Evolutionary conservation across 1,140 invertebrate genomes (phyloP).

Genomic region (Dolichoris vasculosae): DNA sequence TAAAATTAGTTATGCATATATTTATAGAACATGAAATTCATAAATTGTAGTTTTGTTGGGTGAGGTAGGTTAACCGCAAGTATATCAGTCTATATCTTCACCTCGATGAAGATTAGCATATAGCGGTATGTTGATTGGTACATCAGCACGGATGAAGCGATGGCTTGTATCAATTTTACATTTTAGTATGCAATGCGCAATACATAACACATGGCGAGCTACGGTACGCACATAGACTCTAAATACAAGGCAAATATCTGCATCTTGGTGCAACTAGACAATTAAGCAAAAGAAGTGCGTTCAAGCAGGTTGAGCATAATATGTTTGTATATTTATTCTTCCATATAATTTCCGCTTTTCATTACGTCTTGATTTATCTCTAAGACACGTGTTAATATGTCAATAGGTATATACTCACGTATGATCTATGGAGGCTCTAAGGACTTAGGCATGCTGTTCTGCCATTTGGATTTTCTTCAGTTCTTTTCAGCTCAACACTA

Average conservation of each 20-base stretch:
- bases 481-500: background rate
- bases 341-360: background rate
- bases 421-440: background rate
- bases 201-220: too few relatives aligned
- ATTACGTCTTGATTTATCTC: constrained; percentile 21
- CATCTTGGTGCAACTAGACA: too few relatives aligned
- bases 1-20: too few relatives aligned
- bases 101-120: too few relatives aligned
- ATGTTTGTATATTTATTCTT: constrained; percentile 49
- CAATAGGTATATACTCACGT: background rate
- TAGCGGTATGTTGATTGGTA: background rate
- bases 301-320: constrained; percentile 12
- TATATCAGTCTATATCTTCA: background rate
- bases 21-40: too few relatives aligned
- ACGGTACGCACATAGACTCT: background rate
- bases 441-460: background rate
- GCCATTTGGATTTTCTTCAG: background rate
- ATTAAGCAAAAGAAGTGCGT: too few relatives aligned
- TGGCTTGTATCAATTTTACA: background rate
- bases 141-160: background rate
- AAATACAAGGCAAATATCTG: constrained; percentile 1
- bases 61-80: background rate
- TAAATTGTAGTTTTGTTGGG: too few relatives aligned
- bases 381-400: background rate
- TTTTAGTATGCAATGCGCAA: background rate